phyloP scores from a whole-genome alignment of 2,113 vertebrate genomes.

The Pandion haliaetus region DNA sequence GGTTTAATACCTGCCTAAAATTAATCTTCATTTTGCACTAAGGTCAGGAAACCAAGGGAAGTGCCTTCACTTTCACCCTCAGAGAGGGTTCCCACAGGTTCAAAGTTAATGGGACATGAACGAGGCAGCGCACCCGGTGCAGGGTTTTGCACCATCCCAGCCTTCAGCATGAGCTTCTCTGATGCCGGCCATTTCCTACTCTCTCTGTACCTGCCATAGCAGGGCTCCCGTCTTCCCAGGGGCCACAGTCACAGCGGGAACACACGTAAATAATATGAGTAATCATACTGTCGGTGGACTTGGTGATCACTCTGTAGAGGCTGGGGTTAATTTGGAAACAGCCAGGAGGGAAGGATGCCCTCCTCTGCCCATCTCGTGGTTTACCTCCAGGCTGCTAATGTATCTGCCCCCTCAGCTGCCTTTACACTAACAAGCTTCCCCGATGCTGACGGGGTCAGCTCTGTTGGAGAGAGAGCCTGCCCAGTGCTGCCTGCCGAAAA shows the following conservation, averaged over 20 bases:
- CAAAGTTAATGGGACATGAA: neutral
- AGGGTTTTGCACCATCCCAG: neutral
- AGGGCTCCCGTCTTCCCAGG: neutral
- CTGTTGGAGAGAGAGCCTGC: neutral
- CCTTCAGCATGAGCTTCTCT: neutral
- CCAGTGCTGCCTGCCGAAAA: neutral
- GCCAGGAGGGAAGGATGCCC: neutral
- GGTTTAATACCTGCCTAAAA: conserved; percentile 12
- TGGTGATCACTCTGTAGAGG: neutral
- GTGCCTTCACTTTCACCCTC: neutral
- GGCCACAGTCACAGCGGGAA: accelerated
- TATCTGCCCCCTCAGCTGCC: neutral
- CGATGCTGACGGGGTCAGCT: neutral
- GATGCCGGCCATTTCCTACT: accelerated
- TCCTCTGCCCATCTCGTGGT: neutral
- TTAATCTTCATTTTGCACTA: neutral
- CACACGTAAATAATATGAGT: accelerated
- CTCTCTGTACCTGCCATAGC: neutral
- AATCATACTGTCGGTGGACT: accelerated
- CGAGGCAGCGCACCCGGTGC: accelerated
- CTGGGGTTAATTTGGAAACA: neutral
- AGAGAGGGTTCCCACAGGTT: neutral
- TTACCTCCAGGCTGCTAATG: neutral
- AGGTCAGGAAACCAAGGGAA: neutral
- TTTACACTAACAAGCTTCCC: neutral